Conservation (phyloP, 2,797 vertebrate species). For the Botia kubotai region DNA sequence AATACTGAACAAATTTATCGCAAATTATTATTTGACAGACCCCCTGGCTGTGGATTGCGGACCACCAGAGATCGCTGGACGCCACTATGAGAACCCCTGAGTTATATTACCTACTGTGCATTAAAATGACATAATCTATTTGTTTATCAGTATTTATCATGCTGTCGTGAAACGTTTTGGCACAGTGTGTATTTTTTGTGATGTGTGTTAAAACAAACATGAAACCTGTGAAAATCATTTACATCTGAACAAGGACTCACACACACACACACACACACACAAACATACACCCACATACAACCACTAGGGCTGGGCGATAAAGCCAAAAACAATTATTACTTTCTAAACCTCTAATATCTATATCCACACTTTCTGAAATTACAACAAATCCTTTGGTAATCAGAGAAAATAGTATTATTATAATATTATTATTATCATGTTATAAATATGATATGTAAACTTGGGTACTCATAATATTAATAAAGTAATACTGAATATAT, state of each 20-base stretch:
- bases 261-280: conserved; percentile 59
- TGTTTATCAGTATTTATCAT: conserved; percentile 22
- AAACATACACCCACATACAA: conserved; percentile 58
- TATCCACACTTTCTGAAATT: too few species aligned
- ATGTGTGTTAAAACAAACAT: conserved; percentile 9
- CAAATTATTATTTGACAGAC: too few species aligned
- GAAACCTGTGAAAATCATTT: conserved; percentile 47
- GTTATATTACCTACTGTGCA: background rate
- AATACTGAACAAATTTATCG: too few species aligned
- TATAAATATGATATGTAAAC: too few species aligned
- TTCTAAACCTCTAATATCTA: background rate
- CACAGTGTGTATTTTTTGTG: background rate
- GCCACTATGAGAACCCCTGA: too few species aligned
- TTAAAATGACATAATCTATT: background rate
- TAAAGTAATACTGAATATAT: background rate
- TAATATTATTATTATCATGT: too few species aligned
- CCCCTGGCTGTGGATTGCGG: too few species aligned
- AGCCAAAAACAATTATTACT: background rate
- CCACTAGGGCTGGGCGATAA: background rate
- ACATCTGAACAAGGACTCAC: conserved; percentile 60
- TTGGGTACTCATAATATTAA: background rate
- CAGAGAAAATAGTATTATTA: too few species aligned
- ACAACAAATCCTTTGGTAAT: too few species aligned
- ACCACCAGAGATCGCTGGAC: too few species aligned
- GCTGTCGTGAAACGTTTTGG: conserved; percentile 5